Conservation (phyloP, 2,113 vertebrate genomes). For the Muntiacus reevesi region DNA sequence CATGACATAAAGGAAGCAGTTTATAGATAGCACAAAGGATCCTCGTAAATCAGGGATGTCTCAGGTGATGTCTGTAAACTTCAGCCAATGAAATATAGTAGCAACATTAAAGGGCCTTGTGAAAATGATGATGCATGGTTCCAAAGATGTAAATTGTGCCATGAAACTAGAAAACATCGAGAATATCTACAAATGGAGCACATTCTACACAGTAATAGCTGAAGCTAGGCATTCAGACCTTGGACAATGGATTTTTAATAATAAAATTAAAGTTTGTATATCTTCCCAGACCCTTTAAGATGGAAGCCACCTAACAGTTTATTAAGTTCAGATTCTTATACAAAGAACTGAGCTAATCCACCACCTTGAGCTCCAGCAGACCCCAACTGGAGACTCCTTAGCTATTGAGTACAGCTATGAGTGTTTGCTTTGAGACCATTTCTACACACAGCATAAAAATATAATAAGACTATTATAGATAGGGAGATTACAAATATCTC, state of each 20-base stretch:
- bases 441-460: background rate
- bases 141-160: background rate
- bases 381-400: background rate
- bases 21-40: background rate
- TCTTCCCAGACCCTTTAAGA: background rate
- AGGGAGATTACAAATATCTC: background rate
- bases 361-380: background rate
- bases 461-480: fast-evolving
- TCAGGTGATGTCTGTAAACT: background rate
- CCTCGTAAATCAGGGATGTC: background rate
- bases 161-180: conserved; percentile 23
- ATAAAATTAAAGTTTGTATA: background rate
- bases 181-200: background rate
- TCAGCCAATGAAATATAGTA: background rate
- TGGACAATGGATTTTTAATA: background rate
- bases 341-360: background rate
- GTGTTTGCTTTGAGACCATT: background rate
- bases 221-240: background rate
- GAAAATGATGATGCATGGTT: background rate
- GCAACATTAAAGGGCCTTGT: background rate
- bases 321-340: background rate
- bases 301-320: background rate
- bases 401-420: background rate
- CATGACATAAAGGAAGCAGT: background rate
- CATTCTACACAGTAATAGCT: background rate